Conservation (phyloP, 2,797 vertebrate genomes). For the Anguilla anguilla region DNA sequence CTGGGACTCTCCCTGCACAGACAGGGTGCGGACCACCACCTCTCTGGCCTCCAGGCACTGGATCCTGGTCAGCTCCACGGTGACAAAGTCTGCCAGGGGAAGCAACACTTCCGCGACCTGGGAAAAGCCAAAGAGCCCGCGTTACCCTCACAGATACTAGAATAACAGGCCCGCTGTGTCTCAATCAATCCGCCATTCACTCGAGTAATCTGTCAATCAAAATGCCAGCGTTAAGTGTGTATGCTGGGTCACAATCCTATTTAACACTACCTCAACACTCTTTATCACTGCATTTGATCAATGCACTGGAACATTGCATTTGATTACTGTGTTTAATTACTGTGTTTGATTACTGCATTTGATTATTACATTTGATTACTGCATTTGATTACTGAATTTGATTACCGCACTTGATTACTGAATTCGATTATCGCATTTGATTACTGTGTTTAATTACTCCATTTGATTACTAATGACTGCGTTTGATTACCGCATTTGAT, state of each 20-base stretch:
- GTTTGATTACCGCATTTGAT: too few relatives aligned
- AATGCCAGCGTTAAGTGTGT: background rate
- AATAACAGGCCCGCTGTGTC: background rate
- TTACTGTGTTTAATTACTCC: too few relatives aligned
- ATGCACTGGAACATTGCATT: too few relatives aligned
- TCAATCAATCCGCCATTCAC: background rate
- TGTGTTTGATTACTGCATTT: too few relatives aligned
- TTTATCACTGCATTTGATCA: too few relatives aligned
- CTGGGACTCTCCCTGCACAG: constrained; percentile 89
- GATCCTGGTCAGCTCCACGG: constrained; percentile 82
- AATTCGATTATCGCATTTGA: too few relatives aligned
- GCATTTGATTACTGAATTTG: too few relatives aligned
- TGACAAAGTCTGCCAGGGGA: constrained; percentile 80
- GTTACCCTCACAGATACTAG: background rate
- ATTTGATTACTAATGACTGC: too few relatives aligned
- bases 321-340: too few relatives aligned
- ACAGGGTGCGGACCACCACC: constrained; percentile 89
- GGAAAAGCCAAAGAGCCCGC: constrained; percentile 24
- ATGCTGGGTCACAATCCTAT: background rate
- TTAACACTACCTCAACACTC: background rate
- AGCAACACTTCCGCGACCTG: constrained; percentile 91
- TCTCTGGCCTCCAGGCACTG: constrained; percentile 85
- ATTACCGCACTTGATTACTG: too few relatives aligned
- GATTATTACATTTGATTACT: background rate
- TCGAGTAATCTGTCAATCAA: background rate